Evolutionary conservation across 2,113 vertebrate genomes (phyloP), one percentile per base, ranked within the genome.

Genomic region (Aleadryas rufinucha): DNA sequence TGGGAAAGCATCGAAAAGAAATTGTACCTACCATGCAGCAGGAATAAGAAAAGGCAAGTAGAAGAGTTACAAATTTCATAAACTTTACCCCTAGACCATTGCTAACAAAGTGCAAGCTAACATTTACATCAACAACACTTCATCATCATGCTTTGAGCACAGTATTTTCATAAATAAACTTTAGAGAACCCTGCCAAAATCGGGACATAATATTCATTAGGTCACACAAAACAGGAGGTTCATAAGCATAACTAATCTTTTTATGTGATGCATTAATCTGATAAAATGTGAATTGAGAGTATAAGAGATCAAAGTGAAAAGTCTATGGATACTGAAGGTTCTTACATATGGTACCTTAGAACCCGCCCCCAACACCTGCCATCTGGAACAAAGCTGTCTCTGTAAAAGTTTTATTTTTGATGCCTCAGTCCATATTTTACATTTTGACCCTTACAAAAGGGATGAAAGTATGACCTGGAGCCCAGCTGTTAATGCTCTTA

Each of bases 321-420:
- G 4, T 53, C 18, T 42, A 23, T 39, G 33, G 37, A 47, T 76
- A 26, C 7, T 71, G 20, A 71, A 52, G 4, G 6, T 65, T 71
- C 13, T 85, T 61, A 27, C 2, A 2, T 11, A 42, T 39, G 11
- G 13, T 33, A 49, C 9, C 15, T 66, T 59, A 78, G 16, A 27
- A 6, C 0, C 13, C n/a, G n/a, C 11, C 14, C 13, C 2, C 6
- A 10, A 24, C 5, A 21, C 8, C 45, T 83, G 33, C 20, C 31
- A 31, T 74, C 13, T 54, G 26, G 39, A 91, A 41, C 11, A 57
- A 7, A 63, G 4, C 7, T 45, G 19, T 42, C 9, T 28, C 24
- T 78, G 26, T 39, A 61, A 35, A 24, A 47, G 27, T 72, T 91
- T 85, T 89, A 24, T 41, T 63, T 89, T 65, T 94, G 27, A 49